Base-by-base conservation (phyloP, 2,797 vertebrate species). In the Xenentodon cancila region DNA sequence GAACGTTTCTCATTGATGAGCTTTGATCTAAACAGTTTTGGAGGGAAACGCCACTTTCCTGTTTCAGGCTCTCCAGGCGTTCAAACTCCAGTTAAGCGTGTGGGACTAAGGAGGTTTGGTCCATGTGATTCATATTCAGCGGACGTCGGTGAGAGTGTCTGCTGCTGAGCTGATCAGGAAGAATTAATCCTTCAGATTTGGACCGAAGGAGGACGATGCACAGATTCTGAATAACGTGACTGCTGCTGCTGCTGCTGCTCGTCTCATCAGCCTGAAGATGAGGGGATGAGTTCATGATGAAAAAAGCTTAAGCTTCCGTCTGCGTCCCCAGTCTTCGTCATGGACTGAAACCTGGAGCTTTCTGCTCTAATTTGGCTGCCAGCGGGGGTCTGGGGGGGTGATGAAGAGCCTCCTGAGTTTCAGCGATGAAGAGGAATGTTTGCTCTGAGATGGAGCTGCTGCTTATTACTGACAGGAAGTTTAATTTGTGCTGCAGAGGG, bases 281-380 rank as follows among this genome's bases (percentile, higher is more conserved):
- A 84, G 81, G 84, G 83, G 86, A 89, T 89, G 84, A 88, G 74
- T 62, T 71, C 68, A 13, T 82, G 77, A 86, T 88, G 82, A 84
- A 86, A 79, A 64, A 80, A 85, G 87, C 73, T 89, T 88, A 87
- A 87, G 71, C 85, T 82, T 63, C 84, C 78, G 77, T 84, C 88
- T 85, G 79, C 77, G 72, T 79, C 64, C 72, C n/a, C 7, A 42
- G 18, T 64, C 63, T 55, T 81, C 75, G 74, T 85, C 80, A 72
- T 59, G 73, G 79, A 68, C 82, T 88, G 85, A 81, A 80, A 87
- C 80, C 74, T 54, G 59, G 53, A 43, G 83, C 84, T 85, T 82
- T 82, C 77, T 42, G 63, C 79, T 83, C 63, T 91, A 77, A 90
- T 90, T 88, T 89, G 75, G 82, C 84, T 81, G 84, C 75, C 81